A percentile compares a stretch with the other conserved stretches of the same genome.
phyloP scores from a whole-genome alignment of 2,113 vertebrate species.

The Dasyprocta punctata region DNA sequence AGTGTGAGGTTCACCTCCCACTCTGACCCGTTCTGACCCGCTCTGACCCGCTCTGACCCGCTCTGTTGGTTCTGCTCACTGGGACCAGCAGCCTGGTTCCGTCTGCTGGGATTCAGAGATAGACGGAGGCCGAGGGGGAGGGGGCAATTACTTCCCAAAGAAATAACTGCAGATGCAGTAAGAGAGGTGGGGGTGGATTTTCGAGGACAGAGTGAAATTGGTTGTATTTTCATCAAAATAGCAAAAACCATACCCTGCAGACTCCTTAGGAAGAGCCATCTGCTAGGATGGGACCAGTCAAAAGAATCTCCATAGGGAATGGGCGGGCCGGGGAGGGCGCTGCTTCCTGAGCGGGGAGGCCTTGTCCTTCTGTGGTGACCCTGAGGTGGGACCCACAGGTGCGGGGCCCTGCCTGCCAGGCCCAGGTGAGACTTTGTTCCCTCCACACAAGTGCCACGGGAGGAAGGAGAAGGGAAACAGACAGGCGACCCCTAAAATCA shows the following conservation, averaged over 20 bases:
- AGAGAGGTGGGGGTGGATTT: neutral
- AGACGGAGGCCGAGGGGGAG: neutral
- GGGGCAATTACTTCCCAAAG: neutral
- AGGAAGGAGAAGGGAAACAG: neutral
- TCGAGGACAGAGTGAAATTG: neutral
- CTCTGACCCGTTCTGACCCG: neutral
- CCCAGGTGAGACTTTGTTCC: neutral
- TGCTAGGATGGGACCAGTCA: neutral
- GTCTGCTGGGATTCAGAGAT: neutral
- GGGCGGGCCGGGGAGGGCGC: neutral
- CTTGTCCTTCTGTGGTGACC: neutral
- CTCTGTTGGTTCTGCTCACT: neutral
- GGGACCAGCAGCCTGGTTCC: neutral
- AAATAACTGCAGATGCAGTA: neutral
- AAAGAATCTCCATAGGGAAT: rapidly evolving
- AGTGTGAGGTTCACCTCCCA: rapidly evolving
- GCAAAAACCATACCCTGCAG: neutral
- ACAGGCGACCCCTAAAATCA: neutral
- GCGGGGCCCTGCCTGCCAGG: rapidly evolving
- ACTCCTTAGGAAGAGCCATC: neutral
- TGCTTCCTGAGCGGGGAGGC: neutral
- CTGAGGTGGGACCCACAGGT: neutral
- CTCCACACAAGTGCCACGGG: rapidly evolving
- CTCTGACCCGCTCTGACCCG: rapidly evolving
- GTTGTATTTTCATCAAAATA: neutral